phyloP scores from a whole-genome alignment of 2,888 invertebrate genomes.

The Hydraecia micacea region DNA sequence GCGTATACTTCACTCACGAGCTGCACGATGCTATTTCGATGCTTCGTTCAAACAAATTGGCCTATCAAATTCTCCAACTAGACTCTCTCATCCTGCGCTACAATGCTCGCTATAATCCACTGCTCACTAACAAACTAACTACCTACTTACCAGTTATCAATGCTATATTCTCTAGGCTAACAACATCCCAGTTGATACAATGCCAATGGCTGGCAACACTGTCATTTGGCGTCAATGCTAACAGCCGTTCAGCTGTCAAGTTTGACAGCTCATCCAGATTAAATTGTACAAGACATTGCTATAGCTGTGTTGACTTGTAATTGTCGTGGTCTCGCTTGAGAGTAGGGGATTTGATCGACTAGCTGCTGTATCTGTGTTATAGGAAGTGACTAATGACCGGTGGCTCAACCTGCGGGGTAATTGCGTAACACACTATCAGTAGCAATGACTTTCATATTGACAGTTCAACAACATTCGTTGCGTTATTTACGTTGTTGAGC shows the following conservation, averaged over 20 bases:
- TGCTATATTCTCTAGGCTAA: slow-evolving; percentile 5
- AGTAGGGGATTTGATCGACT: neutral
- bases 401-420: neutral
- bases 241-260: slow-evolving; percentile 32
- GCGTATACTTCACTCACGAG: too few species aligned
- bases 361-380: neutral
- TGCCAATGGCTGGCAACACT: slow-evolving; percentile 8
- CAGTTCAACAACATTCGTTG: neutral
- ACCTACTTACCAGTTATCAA: neutral
- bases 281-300: slow-evolving; percentile 13
- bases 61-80: too few species aligned
- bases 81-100: too few species aligned
- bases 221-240: slow-evolving; percentile 29
- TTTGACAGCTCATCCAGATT: slow-evolving; percentile 39
- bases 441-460: neutral
- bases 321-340: slow-evolving; percentile 7
- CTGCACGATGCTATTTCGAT: too few species aligned
- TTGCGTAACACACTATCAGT: neutral
- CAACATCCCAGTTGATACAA: slow-evolving; percentile 16
- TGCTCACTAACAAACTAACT: neutral
- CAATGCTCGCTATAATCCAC: too few species aligned
- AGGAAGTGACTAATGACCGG: neutral
- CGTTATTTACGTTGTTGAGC: neutral
- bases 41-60: too few species aligned
- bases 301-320: slow-evolving; percentile 18